phyloP scores from a whole-genome alignment of 1,140 invertebrate genomes.

The Dendrolimus kikuchii region DNA sequence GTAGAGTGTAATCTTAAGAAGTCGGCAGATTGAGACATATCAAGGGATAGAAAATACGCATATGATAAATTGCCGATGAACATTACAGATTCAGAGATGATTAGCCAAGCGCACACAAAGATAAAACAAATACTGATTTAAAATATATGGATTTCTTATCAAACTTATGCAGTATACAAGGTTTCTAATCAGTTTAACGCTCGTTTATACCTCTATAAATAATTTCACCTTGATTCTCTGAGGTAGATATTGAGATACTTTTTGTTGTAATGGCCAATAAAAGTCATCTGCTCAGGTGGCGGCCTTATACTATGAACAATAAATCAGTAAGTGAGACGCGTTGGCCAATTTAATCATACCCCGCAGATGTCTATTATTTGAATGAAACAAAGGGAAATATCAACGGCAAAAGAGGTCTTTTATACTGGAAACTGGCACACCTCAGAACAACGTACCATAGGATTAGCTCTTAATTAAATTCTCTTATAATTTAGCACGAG shows the following conservation, averaged over 20 bases:
- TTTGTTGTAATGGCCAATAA: slow-evolving; percentile 29
- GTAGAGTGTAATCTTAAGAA: too few species aligned
- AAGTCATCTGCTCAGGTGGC: slow-evolving; percentile 30
- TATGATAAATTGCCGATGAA: too few species aligned
- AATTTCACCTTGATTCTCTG: slow-evolving; percentile 6
- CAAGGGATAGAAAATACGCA: too few species aligned
- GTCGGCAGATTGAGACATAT: too few species aligned
- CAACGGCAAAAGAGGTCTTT: background rate
- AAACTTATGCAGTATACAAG: too few species aligned
- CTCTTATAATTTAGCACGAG: slow-evolving; percentile 24
- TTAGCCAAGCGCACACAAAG: too few species aligned
- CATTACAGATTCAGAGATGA: too few species aligned
- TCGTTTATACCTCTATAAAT: too few species aligned
- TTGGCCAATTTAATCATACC: slow-evolving; percentile 7
- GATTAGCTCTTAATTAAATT: slow-evolving; percentile 30
- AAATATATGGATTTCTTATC: too few species aligned
- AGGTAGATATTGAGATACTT: slow-evolving; percentile 13
- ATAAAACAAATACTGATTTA: too few species aligned
- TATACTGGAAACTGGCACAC: slow-evolving; percentile 4
- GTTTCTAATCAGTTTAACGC: too few species aligned
- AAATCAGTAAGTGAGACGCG: slow-evolving; percentile 26
- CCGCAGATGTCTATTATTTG: background rate
- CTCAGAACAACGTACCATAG: slow-evolving; percentile 15
- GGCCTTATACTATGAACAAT: slow-evolving; percentile 20
- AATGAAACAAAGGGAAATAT: too few species aligned